phyloP scores from a whole-genome alignment of 2,113 vertebrate species.

The Dromas ardeola region DNA sequence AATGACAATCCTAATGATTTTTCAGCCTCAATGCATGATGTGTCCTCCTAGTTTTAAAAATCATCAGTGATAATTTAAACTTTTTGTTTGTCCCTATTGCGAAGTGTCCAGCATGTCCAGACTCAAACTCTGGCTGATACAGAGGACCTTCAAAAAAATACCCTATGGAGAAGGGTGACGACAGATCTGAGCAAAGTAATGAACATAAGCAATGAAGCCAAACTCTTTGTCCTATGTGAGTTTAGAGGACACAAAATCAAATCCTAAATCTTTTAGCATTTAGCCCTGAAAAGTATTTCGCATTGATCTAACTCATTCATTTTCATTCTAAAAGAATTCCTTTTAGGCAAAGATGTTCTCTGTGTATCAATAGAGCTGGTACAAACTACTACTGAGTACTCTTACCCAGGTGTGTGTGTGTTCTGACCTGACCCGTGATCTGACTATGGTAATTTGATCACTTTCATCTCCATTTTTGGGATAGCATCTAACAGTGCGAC shows the following conservation, averaged over 20 bases:
- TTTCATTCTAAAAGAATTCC: neutral
- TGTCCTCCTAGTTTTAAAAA: neutral
- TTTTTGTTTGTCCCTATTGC: neutral
- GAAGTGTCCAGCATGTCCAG: neutral
- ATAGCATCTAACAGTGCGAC: neutral
- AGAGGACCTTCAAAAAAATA: neutral
- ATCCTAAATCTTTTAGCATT: neutral
- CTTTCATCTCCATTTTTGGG: neutral
- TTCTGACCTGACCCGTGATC: neutral
- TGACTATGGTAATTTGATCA: neutral
- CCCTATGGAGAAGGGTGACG: accelerated
- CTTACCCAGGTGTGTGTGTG: neutral
- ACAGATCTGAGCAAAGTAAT: neutral
- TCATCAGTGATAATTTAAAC: neutral
- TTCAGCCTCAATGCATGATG: neutral
- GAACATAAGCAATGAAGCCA: neutral
- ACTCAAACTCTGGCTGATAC: neutral
- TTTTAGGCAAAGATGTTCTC: neutral
- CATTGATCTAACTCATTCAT: neutral
- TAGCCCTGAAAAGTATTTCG: neutral
- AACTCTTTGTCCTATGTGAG: neutral
- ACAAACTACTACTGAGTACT: neutral
- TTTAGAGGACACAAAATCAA: neutral
- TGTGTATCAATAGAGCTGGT: neutral
- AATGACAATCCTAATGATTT: neutral